Conservation (phyloP, 2,888 invertebrate species). For the Druceiella hillmani region DNA sequence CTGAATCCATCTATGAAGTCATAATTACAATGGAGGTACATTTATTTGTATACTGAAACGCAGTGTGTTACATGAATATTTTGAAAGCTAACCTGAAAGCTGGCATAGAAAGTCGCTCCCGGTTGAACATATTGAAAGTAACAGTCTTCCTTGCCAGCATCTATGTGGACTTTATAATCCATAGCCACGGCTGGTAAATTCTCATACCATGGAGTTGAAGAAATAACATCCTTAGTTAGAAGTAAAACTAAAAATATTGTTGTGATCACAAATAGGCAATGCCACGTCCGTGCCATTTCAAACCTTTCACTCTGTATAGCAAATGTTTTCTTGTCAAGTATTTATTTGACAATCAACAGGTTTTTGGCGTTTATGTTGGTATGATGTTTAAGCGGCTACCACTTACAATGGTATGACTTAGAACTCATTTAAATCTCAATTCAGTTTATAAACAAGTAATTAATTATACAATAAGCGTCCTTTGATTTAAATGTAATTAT, state of each 20-base stretch:
- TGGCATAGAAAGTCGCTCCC: conserved; percentile 89
- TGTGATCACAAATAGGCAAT: conserved; percentile 42
- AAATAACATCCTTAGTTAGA: conserved; percentile 44
- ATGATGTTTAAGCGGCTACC: too few species aligned
- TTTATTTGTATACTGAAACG: too few species aligned
- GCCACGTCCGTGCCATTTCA: conserved; percentile 52
- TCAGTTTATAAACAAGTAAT: too few species aligned
- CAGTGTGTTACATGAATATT: too few species aligned
- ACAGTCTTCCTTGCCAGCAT: conserved; percentile 91
- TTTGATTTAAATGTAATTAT: too few species aligned
- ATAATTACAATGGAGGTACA: too few species aligned
- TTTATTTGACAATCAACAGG: not conserved
- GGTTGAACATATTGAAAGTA: conserved; percentile 91
- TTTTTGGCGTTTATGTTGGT: too few species aligned
- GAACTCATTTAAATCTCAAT: too few species aligned
- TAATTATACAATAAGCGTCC: too few species aligned
- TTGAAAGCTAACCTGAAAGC: conserved; percentile 80
- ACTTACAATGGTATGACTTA: too few species aligned
- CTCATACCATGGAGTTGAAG: conserved; percentile 76
- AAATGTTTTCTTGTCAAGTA: too few species aligned
- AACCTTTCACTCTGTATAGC: not conserved
- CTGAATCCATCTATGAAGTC: too few species aligned
- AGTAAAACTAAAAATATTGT: conserved; percentile 49
- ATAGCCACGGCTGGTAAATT: conserved; percentile 86
- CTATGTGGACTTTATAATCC: conserved; percentile 94